Conservation (phyloP, 37 sponge, comb jelly and placozoan species). For the Mnemiopsis leidyi region DNA sequence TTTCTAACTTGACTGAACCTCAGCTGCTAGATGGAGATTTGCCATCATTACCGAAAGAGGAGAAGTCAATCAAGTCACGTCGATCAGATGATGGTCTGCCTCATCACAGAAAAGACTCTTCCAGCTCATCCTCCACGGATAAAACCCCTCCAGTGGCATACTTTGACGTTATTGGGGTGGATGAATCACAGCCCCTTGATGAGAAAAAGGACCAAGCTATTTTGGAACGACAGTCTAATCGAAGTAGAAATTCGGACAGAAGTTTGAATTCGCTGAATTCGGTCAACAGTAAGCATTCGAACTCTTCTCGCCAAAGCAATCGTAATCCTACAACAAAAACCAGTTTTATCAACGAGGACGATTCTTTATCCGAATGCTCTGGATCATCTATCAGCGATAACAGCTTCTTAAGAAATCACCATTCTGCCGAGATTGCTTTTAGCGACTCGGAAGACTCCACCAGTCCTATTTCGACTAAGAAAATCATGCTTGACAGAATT, state of each 20-base stretch:
- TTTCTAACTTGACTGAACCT: background rate
- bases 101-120: background rate
- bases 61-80: background rate
- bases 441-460: background rate
- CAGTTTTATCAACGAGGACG: background rate
- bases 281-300: background rate
- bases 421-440: background rate
- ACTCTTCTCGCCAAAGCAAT: background rate
- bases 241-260: background rate
- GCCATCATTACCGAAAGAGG: background rate
- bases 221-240: background rate
- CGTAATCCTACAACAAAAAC: background rate
- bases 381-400: slow-evolving; percentile 7
- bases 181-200: background rate
- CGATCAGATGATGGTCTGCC: background rate
- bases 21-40: background rate
- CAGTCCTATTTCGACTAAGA: background rate
- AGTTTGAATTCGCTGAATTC: background rate
- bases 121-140: background rate
- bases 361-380: background rate
- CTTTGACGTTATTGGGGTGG: background rate
- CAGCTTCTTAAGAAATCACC: slow-evolving; percentile 1
- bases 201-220: background rate
- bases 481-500: slow-evolving; percentile 31
- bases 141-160: background rate